Evolutionary conservation across 1,140 invertebrate genomes (phyloP).

Genomic region (Papilio helenus): DNA sequence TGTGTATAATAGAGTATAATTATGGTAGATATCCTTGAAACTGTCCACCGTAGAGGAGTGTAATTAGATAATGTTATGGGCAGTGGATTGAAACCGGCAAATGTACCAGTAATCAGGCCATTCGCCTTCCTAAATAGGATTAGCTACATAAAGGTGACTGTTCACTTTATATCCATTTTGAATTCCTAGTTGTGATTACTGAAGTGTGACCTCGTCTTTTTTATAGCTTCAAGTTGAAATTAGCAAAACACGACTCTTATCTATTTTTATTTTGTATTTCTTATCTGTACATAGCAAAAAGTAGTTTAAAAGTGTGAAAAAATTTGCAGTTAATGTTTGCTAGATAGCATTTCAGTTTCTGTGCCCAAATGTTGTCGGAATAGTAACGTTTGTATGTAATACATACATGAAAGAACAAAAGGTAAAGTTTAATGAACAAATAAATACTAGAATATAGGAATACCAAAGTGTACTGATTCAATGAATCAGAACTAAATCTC

Average conservation of each 20-base stretch:
- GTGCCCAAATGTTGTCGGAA: not conserved
- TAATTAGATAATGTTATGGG: conserved; percentile 28
- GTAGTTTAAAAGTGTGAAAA: not conserved
- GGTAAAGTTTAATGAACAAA: not conserved
- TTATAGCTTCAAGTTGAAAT: not conserved
- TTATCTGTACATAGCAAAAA: not conserved
- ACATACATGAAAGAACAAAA: not conserved
- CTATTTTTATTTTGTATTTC: not conserved
- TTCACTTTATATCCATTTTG: conserved; percentile 15
- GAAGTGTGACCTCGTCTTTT: conserved; percentile 22
- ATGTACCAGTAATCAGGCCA: conserved; percentile 15
- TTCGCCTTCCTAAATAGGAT: conserved; percentile 31
- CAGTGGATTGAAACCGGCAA: conserved; percentile 18
- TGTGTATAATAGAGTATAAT: not conserved
- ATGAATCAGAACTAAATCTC: not conserved
- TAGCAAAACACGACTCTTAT: conserved; percentile 2
- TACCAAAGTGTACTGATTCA: not conserved
- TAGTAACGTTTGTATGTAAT: not conserved
- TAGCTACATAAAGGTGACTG: conserved; percentile 15
- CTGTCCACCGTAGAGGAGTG: not conserved
- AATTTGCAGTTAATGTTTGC: not conserved
- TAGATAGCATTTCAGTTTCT: not conserved
- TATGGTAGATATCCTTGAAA: conserved; percentile 24
- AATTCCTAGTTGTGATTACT: conserved; percentile 11
- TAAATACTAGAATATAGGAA: not conserved